These are phyloP conservation scores for Sorex fumeus DNA, from an alignment of 2,113 vertebrate species.

Conservation along the genomic window DNA sequence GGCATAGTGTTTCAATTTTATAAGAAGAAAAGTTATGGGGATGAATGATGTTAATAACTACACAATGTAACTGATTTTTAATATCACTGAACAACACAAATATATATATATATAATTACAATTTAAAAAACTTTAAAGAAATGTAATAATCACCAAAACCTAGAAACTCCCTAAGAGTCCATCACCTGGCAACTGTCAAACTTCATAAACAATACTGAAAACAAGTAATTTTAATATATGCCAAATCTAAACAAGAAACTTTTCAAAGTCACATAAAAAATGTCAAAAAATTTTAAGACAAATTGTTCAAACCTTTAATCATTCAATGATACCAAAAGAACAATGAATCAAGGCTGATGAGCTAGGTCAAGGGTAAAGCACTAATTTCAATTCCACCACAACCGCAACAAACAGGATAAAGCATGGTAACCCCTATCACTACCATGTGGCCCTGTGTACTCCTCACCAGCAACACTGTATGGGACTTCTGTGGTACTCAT, in stretches of 20 bases:
- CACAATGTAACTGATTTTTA: background rate
- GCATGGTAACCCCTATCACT: too few species aligned
- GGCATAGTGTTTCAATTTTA: background rate
- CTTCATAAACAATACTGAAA: constrained; percentile 42
- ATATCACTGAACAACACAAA: background rate
- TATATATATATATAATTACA: background rate
- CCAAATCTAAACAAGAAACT: constrained; percentile 28
- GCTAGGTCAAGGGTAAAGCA: too few species aligned
- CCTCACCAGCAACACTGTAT: too few species aligned
- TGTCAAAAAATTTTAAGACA: constrained; percentile 19
- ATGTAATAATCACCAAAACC: constrained; percentile 40
- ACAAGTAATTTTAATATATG: constrained; percentile 14
- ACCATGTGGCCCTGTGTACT: too few species aligned
- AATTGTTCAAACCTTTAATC: background rate
- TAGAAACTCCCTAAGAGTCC: background rate
- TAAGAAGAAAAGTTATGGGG: background rate
- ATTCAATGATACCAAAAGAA: too few species aligned
- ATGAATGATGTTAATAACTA: background rate
- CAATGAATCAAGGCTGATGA: too few species aligned
- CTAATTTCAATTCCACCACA: too few species aligned
- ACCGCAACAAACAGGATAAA: too few species aligned
- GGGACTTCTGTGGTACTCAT: too few species aligned
- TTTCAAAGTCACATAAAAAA: constrained; percentile 59
- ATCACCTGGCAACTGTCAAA: constrained; percentile 39
- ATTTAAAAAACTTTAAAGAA: background rate